phyloP scores from a whole-genome alignment of 2,797 vertebrate species.

The Acanthornis magna region DNA sequence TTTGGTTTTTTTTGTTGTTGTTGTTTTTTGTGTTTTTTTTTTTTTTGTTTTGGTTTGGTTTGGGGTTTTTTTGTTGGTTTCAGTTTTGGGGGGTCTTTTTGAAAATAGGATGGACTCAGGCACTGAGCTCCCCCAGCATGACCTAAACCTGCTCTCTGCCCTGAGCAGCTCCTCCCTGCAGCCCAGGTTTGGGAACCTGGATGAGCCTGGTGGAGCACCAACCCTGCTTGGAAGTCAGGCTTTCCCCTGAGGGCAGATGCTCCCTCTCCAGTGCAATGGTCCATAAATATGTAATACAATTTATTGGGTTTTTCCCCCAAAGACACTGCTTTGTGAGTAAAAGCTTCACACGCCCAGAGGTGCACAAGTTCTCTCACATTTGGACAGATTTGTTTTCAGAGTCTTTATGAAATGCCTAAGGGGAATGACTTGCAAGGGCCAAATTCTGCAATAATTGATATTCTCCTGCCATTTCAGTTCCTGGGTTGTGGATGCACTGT shows the following conservation, averaged over 20 bases:
- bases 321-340: neutral
- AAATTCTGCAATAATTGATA: neutral
- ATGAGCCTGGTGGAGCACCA: neutral
- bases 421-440: neutral
- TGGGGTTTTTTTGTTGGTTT: no score
- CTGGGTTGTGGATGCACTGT: neutral
- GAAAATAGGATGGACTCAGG: neutral
- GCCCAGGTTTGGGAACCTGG: neutral
- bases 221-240: neutral
- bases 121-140: neutral
- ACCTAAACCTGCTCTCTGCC: neutral
- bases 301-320: neutral
- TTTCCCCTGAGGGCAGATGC: neutral
- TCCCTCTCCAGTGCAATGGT: neutral
- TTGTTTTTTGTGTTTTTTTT: no score
- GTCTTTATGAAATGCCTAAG: neutral
- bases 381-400: neutral
- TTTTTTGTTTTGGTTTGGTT: no score
- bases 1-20: no score
- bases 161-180: neutral
- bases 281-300: neutral
- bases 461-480: neutral
- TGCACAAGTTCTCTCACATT: neutral
- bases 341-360: neutral
- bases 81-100: no score